Conservation (phyloP, 2,113 vertebrate genomes). For the Circaetus cinerascens region DNA sequence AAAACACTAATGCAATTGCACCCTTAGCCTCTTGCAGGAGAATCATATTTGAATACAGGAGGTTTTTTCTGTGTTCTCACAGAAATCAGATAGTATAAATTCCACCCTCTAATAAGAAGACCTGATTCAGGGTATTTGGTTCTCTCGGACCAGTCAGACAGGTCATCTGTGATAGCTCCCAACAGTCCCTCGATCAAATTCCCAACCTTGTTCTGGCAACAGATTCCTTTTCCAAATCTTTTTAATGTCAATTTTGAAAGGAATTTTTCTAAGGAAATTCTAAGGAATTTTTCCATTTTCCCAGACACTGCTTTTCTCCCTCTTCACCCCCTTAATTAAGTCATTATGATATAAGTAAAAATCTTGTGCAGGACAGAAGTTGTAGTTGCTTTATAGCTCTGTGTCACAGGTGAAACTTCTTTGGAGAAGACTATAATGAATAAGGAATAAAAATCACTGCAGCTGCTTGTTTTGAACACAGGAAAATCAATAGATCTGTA, state of each 20-base stretch:
- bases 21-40: background rate
- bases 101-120: background rate
- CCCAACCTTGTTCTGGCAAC: background rate
- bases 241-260: background rate
- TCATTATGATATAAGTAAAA: background rate
- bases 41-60: background rate
- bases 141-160: background rate
- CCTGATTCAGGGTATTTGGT: background rate
- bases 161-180: background rate
- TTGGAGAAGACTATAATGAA: background rate
- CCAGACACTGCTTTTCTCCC: background rate
- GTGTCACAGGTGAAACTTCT: background rate
- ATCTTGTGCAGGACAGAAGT: background rate
- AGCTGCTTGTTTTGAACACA: background rate
- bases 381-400: background rate
- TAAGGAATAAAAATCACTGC: background rate
- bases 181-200: background rate
- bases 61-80: background rate
- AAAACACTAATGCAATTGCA: background rate
- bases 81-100: background rate
- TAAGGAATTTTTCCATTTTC: background rate
- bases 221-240: background rate
- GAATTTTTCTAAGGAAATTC: background rate
- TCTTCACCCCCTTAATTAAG: background rate
- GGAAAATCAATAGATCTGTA: background rate